A percentile compares a stretch with the other conserved stretches of the same genome.
phyloP scores from a whole-genome alignment of 2,888 invertebrate genomes.

The Ypsolopha scabrella region DNA sequence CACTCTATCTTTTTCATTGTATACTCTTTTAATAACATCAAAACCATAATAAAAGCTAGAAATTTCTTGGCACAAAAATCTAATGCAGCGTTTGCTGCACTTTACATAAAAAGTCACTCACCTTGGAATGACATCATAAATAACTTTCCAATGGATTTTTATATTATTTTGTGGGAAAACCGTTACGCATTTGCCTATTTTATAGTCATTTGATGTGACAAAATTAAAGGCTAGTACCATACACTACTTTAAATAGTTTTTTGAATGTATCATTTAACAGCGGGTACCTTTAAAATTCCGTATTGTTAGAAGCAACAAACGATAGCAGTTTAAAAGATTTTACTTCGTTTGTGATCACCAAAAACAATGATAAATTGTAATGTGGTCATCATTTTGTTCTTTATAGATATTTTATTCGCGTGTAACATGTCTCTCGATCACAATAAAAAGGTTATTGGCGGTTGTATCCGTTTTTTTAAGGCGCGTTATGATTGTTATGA shows the following conservation, averaged over 20 bases:
- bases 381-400: neutral
- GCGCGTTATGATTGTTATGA: too few species aligned
- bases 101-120: constrained; percentile 4
- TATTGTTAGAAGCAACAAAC: constrained; percentile 13
- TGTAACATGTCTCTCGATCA: constrained; percentile 17
- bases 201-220: constrained; percentile 42
- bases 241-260: constrained; percentile 23
- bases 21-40: neutral
- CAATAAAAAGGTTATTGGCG: constrained; percentile 2
- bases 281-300: constrained; percentile 20
- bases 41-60: neutral
- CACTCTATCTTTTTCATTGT: neutral
- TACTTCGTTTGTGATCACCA: constrained; percentile 24
- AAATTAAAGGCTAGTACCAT: constrained; percentile 24
- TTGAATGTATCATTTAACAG: constrained; percentile 35
- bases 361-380: neutral
- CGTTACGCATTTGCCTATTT: constrained; percentile 28
- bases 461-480: neutral
- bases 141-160: constrained; percentile 10
- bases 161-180: constrained; percentile 24
- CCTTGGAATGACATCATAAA: constrained; percentile 1
- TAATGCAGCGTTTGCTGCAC: neutral
- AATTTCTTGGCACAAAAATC: neutral
- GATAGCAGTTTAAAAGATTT: constrained; percentile 38
- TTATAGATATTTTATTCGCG: constrained; percentile 19